These are phyloP conservation scores for Platichthys stellatus DNA, from an alignment of 2,113 vertebrate species.

Conservation along the genomic window DNA sequence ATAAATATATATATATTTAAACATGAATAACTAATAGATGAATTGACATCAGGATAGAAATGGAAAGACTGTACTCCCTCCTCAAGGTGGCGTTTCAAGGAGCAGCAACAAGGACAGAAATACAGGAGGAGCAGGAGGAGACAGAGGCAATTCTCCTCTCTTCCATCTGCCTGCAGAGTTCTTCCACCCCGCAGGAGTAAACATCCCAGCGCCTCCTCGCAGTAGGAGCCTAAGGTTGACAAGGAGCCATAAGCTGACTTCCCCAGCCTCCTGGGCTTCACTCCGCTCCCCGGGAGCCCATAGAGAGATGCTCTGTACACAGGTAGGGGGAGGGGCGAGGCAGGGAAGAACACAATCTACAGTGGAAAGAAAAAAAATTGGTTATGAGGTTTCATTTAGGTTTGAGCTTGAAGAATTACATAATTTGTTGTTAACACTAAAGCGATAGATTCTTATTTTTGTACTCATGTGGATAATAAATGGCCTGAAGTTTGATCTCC, in stretches of 20 bases:
- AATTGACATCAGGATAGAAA: neutral
- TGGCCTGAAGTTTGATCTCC: neutral
- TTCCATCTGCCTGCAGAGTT: slow-evolving; percentile 88
- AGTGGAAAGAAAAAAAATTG: neutral
- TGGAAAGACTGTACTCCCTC: slow-evolving; percentile 17
- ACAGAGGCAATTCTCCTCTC: slow-evolving; percentile 68
- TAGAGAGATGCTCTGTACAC: slow-evolving; percentile 88
- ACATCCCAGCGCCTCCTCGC: slow-evolving; percentile 79
- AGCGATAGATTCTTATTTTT: neutral
- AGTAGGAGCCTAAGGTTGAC: slow-evolving; percentile 75
- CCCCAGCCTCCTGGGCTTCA: slow-evolving; percentile 94
- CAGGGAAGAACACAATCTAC: neutral
- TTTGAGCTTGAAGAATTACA: neutral
- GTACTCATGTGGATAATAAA: neutral
- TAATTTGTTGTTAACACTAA: too few relatives aligned
- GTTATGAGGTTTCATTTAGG: neutral
- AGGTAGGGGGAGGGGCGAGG: slow-evolving; percentile 80
- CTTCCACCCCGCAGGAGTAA: slow-evolving; percentile 87
- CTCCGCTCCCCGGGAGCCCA: slow-evolving; percentile 88
- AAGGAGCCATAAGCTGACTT: slow-evolving; percentile 87
- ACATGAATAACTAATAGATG: too few relatives aligned
- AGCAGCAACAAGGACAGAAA: slow-evolving; percentile 57
- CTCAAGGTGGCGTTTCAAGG: slow-evolving; percentile 61
- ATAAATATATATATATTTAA: too few relatives aligned
- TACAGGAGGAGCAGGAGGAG: slow-evolving; percentile 42